These are phyloP conservation scores for Plutomurus gul DNA, from an alignment of 1,140 invertebrate species.

Conservation along the genomic window DNA sequence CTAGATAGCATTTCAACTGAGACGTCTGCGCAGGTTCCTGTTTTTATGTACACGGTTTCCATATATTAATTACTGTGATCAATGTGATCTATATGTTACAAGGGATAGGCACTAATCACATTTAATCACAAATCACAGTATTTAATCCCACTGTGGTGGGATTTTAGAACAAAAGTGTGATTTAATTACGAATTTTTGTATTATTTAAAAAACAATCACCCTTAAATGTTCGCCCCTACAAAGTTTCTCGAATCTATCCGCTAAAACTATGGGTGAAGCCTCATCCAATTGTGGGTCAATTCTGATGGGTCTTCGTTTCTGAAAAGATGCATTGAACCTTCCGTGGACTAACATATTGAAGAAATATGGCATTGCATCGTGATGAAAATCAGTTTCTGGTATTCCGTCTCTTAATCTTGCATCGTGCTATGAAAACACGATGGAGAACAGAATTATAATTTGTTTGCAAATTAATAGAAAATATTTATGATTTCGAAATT, in stretches of 20 bases:
- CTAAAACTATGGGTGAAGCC: background rate
- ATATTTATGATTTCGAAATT: background rate
- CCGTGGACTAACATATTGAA: background rate
- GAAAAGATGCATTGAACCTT: background rate
- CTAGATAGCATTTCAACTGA: conserved; percentile 27
- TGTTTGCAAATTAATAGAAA: background rate
- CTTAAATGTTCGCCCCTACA: too few relatives aligned
- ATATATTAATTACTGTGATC: too few relatives aligned
- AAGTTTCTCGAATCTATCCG: background rate
- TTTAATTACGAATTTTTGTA: too few relatives aligned
- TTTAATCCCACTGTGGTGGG: too few relatives aligned
- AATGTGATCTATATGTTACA: too few relatives aligned
- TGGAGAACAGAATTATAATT: too few relatives aligned
- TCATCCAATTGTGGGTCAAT: background rate
- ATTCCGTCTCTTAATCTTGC: background rate
- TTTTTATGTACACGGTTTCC: too few relatives aligned
- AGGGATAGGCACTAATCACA: too few relatives aligned
- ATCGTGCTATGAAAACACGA: background rate
- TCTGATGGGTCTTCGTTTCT: background rate
- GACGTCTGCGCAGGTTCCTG: background rate
- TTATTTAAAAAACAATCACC: too few relatives aligned
- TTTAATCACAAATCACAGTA: too few relatives aligned
- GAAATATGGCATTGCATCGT: background rate
- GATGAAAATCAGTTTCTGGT: background rate
- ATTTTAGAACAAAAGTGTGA: too few relatives aligned